Evolutionary conservation across 2,888 invertebrate genomes (phyloP).

Genomic region (Luffia ferchaultella): DNA sequence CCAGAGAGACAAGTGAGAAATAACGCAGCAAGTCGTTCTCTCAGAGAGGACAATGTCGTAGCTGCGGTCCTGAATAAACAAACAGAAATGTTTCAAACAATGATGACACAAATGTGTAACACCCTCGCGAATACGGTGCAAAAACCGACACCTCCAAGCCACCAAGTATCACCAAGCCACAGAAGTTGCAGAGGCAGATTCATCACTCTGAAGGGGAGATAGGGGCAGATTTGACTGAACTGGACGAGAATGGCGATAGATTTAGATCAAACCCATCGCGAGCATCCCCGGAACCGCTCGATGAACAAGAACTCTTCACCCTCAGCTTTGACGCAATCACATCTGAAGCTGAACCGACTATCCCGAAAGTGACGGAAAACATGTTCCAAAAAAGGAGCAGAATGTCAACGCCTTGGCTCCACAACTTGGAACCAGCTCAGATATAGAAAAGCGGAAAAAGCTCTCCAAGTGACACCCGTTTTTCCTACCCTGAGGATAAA

Average conservation of each 20-base stretch:
- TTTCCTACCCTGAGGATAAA: conserved; percentile 14
- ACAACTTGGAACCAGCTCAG: conserved; percentile 13
- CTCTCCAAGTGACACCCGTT: conserved; percentile 13
- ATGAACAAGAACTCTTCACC: too few relatives aligned
- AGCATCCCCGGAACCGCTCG: too few relatives aligned
- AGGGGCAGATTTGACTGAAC: background rate
- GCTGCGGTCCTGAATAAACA: conserved; percentile 2
- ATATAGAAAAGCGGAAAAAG: conserved; percentile 14
- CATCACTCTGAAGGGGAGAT: background rate
- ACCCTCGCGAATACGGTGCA: background rate
- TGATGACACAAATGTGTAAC: background rate
- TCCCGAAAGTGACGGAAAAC: background rate
- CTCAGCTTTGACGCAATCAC: conserved; percentile 3
- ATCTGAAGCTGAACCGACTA: background rate
- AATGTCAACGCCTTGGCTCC: conserved; percentile 13
- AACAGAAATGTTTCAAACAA: conserved; percentile 1
- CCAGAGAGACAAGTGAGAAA: too few relatives aligned
- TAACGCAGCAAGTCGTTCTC: too few relatives aligned
- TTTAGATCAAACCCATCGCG: background rate
- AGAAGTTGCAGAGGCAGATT: too few relatives aligned
- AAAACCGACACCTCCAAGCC: background rate
- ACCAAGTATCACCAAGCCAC: too few relatives aligned
- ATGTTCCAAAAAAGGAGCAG: conserved; percentile 11
- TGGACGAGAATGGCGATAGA: background rate
- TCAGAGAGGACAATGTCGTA: too few relatives aligned